Percentiles rank a stretch among this genome's conserved stretches.
Conservation (phyloP, 2,888 invertebrate species). For the Gymnoscelis rufifasciata region DNA sequence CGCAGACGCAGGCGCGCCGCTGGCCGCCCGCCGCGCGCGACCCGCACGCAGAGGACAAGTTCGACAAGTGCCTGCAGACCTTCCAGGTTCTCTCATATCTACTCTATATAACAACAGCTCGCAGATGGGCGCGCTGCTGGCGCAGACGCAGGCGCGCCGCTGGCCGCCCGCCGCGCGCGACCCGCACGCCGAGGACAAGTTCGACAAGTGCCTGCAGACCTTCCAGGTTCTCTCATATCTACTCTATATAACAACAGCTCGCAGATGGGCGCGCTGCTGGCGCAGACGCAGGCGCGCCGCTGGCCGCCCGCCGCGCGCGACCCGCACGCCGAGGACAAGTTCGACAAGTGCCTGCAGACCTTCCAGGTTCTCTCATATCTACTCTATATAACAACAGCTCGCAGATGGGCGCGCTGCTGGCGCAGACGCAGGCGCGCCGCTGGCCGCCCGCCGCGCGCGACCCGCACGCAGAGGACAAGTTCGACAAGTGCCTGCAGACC, state of each 20-base stretch:
- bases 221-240: too few species aligned
- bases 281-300: conserved; percentile 91
- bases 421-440: conserved; percentile 1
- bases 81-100: too few species aligned
- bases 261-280: conserved; percentile 92
- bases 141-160: conserved; percentile 91
- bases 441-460: background rate
- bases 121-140: conserved; percentile 92
- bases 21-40: conserved; percentile 83
- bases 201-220: conserved; percentile 45
- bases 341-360: conserved; percentile 45
- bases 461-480: background rate
- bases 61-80: conserved; percentile 45
- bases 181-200: conserved; percentile 79
- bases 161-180: conserved; percentile 83
- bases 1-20: conserved; percentile 91
- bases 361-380: too few species aligned
- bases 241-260: conserved; percentile 97
- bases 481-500: background rate
- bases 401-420: background rate
- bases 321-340: conserved; percentile 79
- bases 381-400: background rate
- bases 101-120: conserved; percentile 97
- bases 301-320: conserved; percentile 83
- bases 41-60: conserved; percentile 79